Base-by-base conservation (phyloP, 2,113 vertebrate genomes). In the Heterocephalus glaber region DNA sequence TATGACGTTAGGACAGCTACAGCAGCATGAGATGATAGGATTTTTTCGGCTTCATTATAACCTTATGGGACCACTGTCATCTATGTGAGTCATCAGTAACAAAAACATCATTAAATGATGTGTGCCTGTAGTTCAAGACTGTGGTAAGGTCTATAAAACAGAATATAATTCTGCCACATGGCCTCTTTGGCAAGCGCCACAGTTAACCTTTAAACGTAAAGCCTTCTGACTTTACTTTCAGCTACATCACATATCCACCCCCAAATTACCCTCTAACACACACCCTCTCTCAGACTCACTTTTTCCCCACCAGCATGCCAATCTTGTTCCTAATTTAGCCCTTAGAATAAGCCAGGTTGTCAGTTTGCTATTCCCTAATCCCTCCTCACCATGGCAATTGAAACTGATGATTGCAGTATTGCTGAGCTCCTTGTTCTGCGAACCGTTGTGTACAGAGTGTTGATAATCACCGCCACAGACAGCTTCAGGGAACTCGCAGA, bases 281-380 rank as follows among this genome's bases (percentile, higher is more conserved):
- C 60, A 41, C 47, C 52, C 80, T 76, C 68, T 70, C 86, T 79
- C 96, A 70, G 41, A 87, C 41, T 38, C 3, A 0, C 5, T 58
- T 54, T 76, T 81, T 80, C 30, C 86, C 66, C 79, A 68, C 79
- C 89, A 90, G 95, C 60, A 41, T 86, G 94, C 93, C 94, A 85
- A 90, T 95, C 95, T 96, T 96, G 84, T 95, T 98, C 94, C 81
- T 95, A 96, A 95, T 98, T 97, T 97, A 95, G 97, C 96, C 79
- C 96, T 95, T 56, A 93, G 96, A 98, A 89, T 96, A 97, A 96
- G n/a, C 92, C 80, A 41, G 95, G 95, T 81, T 94, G 97, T 92
- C 97, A 95, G 92, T 95, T 85, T 90, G 87, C 95, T 97, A 82
- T 95, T 97, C 97, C 92, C 90, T 98, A 96, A 97, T 97, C 90